Evolutionary conservation across 2,113 vertebrate genomes (phyloP).

Genomic region (Petrocephalus zakoni): DNA sequence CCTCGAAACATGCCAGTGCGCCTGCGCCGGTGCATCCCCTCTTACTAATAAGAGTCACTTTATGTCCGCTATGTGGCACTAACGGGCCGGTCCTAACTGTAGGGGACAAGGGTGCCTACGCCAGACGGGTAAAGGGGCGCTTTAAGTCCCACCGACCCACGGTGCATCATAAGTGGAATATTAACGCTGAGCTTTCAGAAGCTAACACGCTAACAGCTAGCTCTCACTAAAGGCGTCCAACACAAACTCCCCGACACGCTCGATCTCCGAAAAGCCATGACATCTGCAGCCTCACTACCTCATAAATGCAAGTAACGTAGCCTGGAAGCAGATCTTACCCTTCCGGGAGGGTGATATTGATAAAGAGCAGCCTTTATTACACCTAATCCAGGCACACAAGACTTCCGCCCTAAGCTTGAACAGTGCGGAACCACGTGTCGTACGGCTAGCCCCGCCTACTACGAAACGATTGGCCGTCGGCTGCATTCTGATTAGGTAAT

Average conservation of each 20-base stretch:
- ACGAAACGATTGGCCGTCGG: neutral
- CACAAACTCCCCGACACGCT: neutral
- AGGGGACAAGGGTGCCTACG: neutral
- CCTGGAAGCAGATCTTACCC: neutral
- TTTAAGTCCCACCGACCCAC: neutral
- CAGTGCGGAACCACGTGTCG: constrained; percentile 9
- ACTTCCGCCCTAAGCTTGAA: constrained; percentile 5
- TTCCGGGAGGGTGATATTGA: neutral
- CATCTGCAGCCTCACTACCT: neutral
- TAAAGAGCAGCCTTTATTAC: neutral
- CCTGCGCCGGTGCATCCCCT: neutral
- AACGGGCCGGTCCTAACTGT: neutral
- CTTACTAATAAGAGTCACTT: neutral
- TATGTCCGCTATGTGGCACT: neutral
- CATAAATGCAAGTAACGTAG: neutral
- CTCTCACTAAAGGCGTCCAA: neutral
- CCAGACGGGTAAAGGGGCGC: neutral
- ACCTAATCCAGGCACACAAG: neutral
- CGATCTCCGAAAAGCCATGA: neutral
- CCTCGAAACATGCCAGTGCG: neutral
- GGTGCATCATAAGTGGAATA: neutral
- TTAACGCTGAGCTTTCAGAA: neutral
- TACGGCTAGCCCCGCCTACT: neutral
- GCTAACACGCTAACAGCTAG: constrained; percentile 18
- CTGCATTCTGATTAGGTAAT: neutral